A percentile compares a stretch with the other conserved stretches of the same genome.
Evolutionary conservation across 2,113 vertebrate species (phyloP).

Genomic region (Amphilophus citrinellus): DNA sequence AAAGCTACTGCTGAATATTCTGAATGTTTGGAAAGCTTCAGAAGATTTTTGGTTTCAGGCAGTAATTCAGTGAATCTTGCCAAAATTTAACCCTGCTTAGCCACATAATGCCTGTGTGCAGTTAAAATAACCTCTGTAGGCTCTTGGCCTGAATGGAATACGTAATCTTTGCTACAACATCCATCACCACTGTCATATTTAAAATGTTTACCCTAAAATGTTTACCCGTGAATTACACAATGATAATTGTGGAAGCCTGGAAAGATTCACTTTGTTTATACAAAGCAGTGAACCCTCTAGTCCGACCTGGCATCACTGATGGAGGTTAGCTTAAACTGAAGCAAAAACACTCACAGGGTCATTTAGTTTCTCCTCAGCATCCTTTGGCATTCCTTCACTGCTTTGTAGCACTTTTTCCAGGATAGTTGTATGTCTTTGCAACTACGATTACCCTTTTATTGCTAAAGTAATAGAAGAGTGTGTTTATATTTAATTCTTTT

Average conservation of each 20-base stretch:
- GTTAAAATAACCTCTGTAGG: background rate
- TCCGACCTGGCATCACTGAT: background rate
- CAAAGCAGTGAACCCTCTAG: background rate
- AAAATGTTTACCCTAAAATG: conserved; percentile 8
- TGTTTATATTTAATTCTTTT: background rate
- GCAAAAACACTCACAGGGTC: background rate
- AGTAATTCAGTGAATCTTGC: conserved; percentile 6
- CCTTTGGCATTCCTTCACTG: background rate
- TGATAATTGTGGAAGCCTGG: conserved; percentile 1
- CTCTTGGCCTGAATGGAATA: background rate
- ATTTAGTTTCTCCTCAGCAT: background rate
- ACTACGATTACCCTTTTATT: background rate
- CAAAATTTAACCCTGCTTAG: background rate
- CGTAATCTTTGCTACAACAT: conserved; percentile 7
- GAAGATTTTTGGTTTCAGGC: background rate
- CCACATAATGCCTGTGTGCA: background rate
- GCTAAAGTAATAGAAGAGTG: background rate
- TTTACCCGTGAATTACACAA: background rate
- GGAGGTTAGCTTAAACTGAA: background rate
- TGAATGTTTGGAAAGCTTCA: background rate
- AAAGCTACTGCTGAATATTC: conserved; percentile 4
- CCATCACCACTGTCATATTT: background rate
- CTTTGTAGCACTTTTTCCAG: background rate
- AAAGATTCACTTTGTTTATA: conserved; percentile 8
- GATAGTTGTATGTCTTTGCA: background rate